Conservation (phyloP, 2,888 invertebrate species). For the Odontocerum albicorne region DNA sequence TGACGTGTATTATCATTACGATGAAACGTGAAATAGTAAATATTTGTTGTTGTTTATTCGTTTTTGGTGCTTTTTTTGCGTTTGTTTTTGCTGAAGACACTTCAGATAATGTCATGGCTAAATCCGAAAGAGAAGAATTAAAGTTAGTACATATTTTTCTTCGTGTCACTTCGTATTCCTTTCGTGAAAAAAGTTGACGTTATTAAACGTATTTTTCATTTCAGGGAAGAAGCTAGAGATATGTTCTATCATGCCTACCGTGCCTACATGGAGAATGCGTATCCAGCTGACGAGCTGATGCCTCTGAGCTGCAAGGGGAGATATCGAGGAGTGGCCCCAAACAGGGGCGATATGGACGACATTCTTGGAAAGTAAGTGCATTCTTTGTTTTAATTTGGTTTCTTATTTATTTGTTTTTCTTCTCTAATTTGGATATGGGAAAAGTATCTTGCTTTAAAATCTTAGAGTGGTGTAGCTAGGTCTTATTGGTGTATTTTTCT, state of each 20-base stretch:
- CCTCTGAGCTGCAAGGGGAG: conserved; percentile 93
- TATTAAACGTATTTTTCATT: conserved; percentile 38
- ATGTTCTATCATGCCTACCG: conserved; percentile 98
- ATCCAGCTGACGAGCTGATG: conserved; percentile 98
- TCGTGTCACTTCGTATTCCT: background rate
- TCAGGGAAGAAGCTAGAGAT: conserved; percentile 85
- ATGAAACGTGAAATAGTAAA: too few species aligned
- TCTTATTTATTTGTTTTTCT: too few species aligned
- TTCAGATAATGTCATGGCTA: conserved; percentile 7
- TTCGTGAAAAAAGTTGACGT: background rate
- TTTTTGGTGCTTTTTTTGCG: too few species aligned
- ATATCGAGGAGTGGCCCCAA: conserved; percentile 85
- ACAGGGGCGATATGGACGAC: conserved; percentile 96
- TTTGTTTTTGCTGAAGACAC: conserved; percentile 6
- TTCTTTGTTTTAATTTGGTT: conserved; percentile 15
- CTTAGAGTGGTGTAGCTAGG: too few species aligned
- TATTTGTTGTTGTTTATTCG: too few species aligned
- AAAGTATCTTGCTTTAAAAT: too few species aligned
- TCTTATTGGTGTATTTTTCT: too few species aligned
- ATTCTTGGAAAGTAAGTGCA: conserved; percentile 95
- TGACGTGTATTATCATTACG: too few species aligned
- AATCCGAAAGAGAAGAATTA: conserved; percentile 7
- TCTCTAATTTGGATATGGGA: too few species aligned
- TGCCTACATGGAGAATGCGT: conserved; percentile 96
- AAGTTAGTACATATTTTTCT: conserved; percentile 6